Base-by-base conservation (phyloP, 2,888 invertebrate genomes). In the Antitype chi region DNA sequence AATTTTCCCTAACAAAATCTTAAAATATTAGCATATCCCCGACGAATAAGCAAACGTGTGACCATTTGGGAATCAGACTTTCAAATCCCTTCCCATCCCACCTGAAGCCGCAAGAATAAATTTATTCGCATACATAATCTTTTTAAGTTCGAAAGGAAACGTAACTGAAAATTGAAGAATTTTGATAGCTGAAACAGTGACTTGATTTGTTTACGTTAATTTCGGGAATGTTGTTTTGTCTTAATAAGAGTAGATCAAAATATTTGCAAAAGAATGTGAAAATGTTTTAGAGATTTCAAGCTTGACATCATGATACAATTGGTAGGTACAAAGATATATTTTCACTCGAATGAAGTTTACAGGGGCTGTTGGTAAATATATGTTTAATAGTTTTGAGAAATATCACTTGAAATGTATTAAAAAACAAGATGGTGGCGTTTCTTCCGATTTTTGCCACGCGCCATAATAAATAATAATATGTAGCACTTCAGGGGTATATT, bases 41-140 rank as follows among this genome's bases (percentile, higher is more conserved):
- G 60, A 75, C 80, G 76, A 80, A 81, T 79, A 86, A 83, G 86
- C 83, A 86, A 88, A 87, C 89, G 88, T 89, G 85, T 88, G 85
- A 89, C 85, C 86, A 85, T 90, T 89, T 85, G 83, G 85, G 86
- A 91, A 88, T 89, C 88, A 87, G 89, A 90, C 85, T 89, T 91
- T 91, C 83, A 89, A 88, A 90, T 91, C 84, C 82, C 79, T 70
- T 67, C 57, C 74, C 70, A 28, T 55, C 57, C 79, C 64, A 89
- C 89, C 86, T 87, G 83, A 82, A 87, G 81, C 83, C 85, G 85
- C 89, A 90, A 85, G 88, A 89, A 88, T 89, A 89, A 89, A 90
- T 91, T 89, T 90, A 91, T 91, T 87, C 87, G 80, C 86, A 86
- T 88, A 88, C 86, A 88, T 89, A 87, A 87, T 89, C 73, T 84